A percentile compares a stretch with the other conserved stretches of the same genome.
phyloP scores from a whole-genome alignment of 2,888 invertebrate species.

The Leptinotarsa juncta region DNA sequence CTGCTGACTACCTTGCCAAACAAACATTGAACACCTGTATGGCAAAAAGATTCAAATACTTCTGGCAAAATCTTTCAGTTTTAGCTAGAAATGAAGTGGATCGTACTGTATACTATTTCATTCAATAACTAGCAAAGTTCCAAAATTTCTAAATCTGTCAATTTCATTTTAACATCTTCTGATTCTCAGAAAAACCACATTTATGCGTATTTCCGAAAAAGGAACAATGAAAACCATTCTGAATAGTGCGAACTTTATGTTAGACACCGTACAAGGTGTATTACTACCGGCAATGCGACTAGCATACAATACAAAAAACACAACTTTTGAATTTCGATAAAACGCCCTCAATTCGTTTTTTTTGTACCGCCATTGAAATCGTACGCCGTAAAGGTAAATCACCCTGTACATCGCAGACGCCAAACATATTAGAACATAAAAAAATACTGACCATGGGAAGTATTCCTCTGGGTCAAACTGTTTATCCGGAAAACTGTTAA shows the following conservation, averaged over 20 bases:
- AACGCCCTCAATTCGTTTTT: neutral
- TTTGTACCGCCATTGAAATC: neutral
- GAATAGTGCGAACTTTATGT: neutral
- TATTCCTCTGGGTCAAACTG: constrained; percentile 79
- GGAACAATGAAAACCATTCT: neutral
- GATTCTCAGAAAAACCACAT: neutral
- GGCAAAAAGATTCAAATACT: no score
- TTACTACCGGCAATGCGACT: neutral
- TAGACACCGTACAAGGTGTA: neutral
- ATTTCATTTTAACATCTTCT: no score
- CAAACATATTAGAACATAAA: constrained; percentile 43
- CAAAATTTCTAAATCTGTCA: no score
- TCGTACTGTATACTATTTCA: no score
- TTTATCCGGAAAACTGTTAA: constrained; percentile 82
- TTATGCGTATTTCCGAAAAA: neutral
- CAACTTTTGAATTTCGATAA: neutral
- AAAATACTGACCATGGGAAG: constrained; percentile 82
- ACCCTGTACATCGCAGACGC: neutral
- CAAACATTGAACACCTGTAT: no score
- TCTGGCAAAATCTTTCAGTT: no score
- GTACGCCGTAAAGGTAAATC: neutral
- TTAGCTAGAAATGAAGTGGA: no score
- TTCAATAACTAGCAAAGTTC: no score
- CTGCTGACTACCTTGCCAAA: no score
- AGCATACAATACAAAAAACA: neutral